Conservation (phyloP, 2,888 invertebrate species). For the Dicranocentrus wangi region DNA sequence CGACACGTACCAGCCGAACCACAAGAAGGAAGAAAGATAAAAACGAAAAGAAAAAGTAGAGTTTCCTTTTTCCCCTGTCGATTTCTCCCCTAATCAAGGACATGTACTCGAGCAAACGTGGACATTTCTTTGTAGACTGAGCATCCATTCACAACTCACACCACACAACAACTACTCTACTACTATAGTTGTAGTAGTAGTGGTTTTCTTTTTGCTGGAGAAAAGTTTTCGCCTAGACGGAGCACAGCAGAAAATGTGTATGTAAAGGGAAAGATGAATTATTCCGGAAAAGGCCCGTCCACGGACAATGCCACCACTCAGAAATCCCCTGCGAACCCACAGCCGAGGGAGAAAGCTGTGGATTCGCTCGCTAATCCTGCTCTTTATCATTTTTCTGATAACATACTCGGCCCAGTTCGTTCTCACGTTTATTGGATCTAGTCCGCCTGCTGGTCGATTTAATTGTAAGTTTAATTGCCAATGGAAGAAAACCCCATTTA, state of each 20-base stretch:
- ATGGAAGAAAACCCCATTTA: background rate
- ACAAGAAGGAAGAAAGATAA: background rate
- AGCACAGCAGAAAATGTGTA: background rate
- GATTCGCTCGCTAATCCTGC: constrained; percentile 49
- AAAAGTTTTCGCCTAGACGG: background rate
- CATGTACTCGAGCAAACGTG: background rate
- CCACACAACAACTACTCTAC: background rate
- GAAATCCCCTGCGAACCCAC: constrained; percentile 31
- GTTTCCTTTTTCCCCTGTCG: background rate
- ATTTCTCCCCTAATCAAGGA: constrained; percentile 17
- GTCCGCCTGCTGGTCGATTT: constrained; percentile 43
- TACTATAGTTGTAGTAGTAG: too few relatives aligned
- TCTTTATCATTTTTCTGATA: constrained; percentile 40
- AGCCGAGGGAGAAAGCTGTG: constrained; percentile 47
- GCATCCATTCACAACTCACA: background rate
- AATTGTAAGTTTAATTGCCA: constrained; percentile 60
- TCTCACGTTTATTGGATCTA: constrained; percentile 33
- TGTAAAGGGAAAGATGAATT: constrained; percentile 18
- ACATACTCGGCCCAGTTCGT: constrained; percentile 54
- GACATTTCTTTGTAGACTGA: background rate
- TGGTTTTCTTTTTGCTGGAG: too few relatives aligned
- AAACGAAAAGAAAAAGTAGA: background rate
- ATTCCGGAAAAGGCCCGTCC: background rate
- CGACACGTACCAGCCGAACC: constrained; percentile 4
- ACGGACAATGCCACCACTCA: constrained; percentile 42